These are phyloP conservation scores for Micromesistius poutassou DNA, from an alignment of 2,797 vertebrate species.

Conservation along the genomic window DNA sequence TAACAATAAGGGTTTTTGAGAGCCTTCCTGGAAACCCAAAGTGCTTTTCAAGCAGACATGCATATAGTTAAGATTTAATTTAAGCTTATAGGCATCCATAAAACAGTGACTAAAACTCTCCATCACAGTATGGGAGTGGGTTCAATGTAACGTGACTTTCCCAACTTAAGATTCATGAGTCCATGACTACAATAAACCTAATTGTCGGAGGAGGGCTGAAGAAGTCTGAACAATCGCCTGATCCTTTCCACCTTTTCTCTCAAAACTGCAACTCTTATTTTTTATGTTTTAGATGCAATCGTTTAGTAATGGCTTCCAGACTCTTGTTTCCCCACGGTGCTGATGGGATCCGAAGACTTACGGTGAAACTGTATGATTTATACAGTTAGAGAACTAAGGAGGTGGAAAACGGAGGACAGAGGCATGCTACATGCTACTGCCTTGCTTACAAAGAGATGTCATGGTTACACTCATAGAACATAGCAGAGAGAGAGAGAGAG, in stretches of 20 bases:
- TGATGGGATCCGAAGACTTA: conserved; percentile 35
- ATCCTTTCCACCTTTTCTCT: conserved; percentile 36
- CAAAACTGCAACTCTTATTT: conserved; percentile 30
- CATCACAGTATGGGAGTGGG: background rate
- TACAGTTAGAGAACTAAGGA: conserved; percentile 23
- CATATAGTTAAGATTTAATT: background rate
- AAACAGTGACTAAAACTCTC: background rate
- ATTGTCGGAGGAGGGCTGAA: conserved; percentile 12
- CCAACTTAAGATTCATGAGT: conserved; percentile 22
- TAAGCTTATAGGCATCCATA: background rate
- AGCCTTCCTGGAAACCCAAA: background rate
- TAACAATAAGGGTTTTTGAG: background rate
- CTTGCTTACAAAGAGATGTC: background rate
- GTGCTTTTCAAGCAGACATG: conserved; percentile 1
- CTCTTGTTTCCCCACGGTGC: conserved; percentile 29
- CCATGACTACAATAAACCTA: conserved; percentile 42
- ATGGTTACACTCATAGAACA: background rate
- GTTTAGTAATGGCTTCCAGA: conserved; percentile 69
- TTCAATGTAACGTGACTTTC: background rate
- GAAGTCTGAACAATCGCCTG: conserved; percentile 33
- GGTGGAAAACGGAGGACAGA: conserved; percentile 9
- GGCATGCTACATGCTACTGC: background rate
- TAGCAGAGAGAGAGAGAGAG: background rate
- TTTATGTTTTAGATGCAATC: conserved; percentile 62
- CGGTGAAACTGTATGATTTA: conserved; percentile 36